phyloP scores from a whole-genome alignment of 2,797 vertebrate species.

The Rhadinocentrus ornatus region DNA sequence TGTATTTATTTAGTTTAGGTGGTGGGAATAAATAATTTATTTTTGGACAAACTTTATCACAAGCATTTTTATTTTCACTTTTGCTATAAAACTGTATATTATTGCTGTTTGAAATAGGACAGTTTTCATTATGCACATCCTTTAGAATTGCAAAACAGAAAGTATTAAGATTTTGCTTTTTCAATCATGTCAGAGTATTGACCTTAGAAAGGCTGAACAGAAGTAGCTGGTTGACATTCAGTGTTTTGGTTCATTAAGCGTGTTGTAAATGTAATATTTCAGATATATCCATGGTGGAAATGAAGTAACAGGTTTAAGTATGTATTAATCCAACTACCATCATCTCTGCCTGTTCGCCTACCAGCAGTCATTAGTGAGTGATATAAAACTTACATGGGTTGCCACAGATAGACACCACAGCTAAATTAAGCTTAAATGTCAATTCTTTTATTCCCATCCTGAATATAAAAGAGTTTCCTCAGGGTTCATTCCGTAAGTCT shows the following conservation, averaged over 20 bases:
- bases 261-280: not conserved
- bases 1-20: no score
- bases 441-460: slow-evolving; percentile 60
- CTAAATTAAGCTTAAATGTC: slow-evolving; percentile 54
- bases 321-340: slow-evolving; percentile 24
- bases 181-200: not conserved
- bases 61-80: not conserved
- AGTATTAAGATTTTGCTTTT: not conserved
- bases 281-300: slow-evolving; percentile 4
- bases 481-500: slow-evolving; percentile 39
- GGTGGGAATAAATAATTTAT: no score
- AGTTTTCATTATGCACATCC: not conserved
- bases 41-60: no score
- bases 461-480: slow-evolving; percentile 63
- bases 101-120: no score
- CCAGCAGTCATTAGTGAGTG: slow-evolving; percentile 47
- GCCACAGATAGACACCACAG: slow-evolving; percentile 45
- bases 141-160: not conserved
- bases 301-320: slow-evolving; percentile 30
- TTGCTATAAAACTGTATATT: not conserved
- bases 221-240: not conserved
- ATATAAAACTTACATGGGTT: slow-evolving; percentile 44
- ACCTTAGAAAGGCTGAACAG: slow-evolving; percentile 3
- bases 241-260: slow-evolving; percentile 4
- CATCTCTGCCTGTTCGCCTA: slow-evolving; percentile 18